Base-by-base conservation (phyloP, 2,113 vertebrate species). In the Microcebus murinus region DNA sequence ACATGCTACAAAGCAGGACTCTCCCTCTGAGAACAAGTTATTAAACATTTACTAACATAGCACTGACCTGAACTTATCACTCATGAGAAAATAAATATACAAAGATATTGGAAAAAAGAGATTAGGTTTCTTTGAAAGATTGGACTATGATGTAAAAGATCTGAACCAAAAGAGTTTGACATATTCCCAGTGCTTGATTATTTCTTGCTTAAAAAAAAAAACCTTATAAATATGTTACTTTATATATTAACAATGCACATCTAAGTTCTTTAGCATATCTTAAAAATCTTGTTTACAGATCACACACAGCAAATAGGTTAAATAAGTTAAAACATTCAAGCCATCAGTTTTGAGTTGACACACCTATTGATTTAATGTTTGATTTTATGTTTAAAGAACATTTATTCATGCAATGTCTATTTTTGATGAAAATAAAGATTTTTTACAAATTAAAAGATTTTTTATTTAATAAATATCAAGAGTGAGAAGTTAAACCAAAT, bases 21-120 rank as follows among this genome's bases (percentile, higher is more conserved):
- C 0, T 0, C n/a, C 55, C 27, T 29, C 14, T 36, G 57, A 87
- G 90, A 57, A 70, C 5, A 74, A 89, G 55, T 89, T 94, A 74
- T 94, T 94, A 95, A 89, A 95, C 83, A 91, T 48, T 90, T 92
- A 34, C 4, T 23, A 55, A 63, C 61, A 87, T 48, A 80, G 23
- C 45, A n/a, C 61, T 77, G 57, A 83, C 27, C 57, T 71, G 48
- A 80, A 73, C 39, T 96, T 93, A 20, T 45, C 89, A 83, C 70
- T 82, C 36, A 42, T 34, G 68, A 96, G 50, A 45, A 57, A 95
- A 89, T 84, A 77, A 95, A 89, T 84, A 81, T 17, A 21, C 57
- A 79, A 76, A 76, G 73, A 84, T 48, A 20, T 76, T 80, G 29
- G 65, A 18, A 21, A 74, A 91, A 93, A 95, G 68, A 55, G 89